Percentiles rank a stretch among this genome's conserved stretches.
Conservation (phyloP, 2,113 vertebrate genomes). For the Machaerirhynchus nigripectus region DNA sequence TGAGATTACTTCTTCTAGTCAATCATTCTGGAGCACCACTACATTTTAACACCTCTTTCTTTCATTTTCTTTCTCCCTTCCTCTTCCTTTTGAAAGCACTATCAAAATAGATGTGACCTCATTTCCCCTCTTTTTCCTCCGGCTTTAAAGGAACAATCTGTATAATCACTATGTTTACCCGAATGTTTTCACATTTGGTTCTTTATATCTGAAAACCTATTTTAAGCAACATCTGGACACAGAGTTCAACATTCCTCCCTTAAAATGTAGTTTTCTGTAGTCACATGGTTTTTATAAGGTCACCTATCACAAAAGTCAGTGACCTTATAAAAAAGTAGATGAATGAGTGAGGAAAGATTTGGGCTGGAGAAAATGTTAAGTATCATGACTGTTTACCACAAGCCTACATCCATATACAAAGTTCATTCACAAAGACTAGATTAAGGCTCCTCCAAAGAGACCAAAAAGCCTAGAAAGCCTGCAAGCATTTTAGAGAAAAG, state of each 20-base stretch:
- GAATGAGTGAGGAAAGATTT: not conserved
- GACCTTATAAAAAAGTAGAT: not conserved
- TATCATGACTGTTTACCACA: not conserved
- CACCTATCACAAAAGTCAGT: not conserved
- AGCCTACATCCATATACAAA: not conserved
- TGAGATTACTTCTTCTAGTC: not conserved
- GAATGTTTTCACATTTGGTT: not conserved
- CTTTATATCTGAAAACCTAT: not conserved
- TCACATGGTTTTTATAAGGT: conserved; percentile 3
- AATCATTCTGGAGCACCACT: not conserved
- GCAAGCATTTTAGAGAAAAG: not conserved
- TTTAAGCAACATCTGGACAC: not conserved
- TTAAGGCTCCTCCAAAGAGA: not conserved
- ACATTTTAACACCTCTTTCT: not conserved
- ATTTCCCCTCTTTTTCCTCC: not conserved
- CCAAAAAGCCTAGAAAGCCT: not conserved
- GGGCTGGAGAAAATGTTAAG: not conserved
- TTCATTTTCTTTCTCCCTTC: not conserved
- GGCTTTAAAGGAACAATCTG: not conserved
- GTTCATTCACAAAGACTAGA: not conserved
- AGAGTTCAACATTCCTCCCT: not conserved
- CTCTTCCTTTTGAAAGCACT: not conserved
- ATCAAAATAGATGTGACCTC: conserved; percentile 7
- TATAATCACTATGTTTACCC: not conserved
- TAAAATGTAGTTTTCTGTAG: not conserved